A percentile compares a stretch with the other conserved stretches of the same genome.
These are phyloP conservation scores for Sebastes oblongus DNA, from an alignment of 2,797 vertebrate species.

Conservation along the genomic window DNA sequence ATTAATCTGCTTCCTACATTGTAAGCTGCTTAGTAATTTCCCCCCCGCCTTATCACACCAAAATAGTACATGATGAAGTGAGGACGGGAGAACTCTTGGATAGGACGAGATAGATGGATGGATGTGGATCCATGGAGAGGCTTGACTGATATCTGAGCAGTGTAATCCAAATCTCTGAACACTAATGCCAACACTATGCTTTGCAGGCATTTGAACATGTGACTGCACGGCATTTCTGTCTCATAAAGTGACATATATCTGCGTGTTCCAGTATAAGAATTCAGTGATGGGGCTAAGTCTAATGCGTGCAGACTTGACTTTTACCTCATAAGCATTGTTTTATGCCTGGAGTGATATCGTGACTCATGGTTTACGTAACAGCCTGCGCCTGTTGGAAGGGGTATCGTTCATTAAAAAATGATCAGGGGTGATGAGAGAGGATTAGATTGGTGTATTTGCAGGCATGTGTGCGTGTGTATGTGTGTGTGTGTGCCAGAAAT, in stretches of 20 bases:
- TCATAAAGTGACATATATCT: conserved; percentile 37
- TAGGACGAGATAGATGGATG: conserved; percentile 20
- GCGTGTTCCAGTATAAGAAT: conserved; percentile 32
- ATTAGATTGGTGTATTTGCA: conserved; percentile 35
- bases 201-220: conserved; percentile 38
- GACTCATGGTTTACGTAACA: conserved; percentile 78
- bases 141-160: conserved; percentile 55
- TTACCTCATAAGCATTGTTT: conserved; percentile 76
- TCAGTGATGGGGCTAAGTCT: conserved; percentile 23
- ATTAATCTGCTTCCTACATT: conserved; percentile 79
- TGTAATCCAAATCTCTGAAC: conserved; percentile 52
- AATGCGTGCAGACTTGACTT: conserved; percentile 67
- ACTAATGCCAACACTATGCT: conserved; percentile 17
- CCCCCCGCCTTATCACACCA: conserved; percentile 62
- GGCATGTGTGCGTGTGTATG: neutral
- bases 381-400: conserved; percentile 55
- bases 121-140: conserved; percentile 41
- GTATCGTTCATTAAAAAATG: conserved; percentile 75
- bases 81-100: conserved; percentile 40
- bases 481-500: conserved; percentile 21
- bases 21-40: conserved; percentile 74
- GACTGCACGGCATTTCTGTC: conserved; percentile 13
- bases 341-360: conserved; percentile 69
- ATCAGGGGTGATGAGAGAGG: conserved; percentile 61
- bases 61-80: conserved; percentile 65